These are phyloP conservation scores for Haemorhous mexicanus DNA, from an alignment of 2,113 vertebrate species.

Conservation along the genomic window DNA sequence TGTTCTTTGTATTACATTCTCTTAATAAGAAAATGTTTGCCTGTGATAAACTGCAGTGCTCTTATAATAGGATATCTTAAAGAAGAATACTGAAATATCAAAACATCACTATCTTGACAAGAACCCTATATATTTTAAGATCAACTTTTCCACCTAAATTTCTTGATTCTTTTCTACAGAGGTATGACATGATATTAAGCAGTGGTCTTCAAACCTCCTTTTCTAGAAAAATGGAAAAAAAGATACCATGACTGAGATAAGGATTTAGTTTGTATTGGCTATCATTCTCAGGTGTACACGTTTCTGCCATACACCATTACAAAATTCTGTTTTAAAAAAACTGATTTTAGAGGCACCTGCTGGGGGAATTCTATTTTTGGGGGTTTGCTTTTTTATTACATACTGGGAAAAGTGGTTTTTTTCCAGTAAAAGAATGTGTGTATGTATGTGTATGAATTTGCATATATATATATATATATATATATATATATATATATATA, in stretches of 20 bases:
- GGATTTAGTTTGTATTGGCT: background rate
- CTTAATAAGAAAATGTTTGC: background rate
- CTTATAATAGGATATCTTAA: background rate
- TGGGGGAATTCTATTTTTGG: background rate
- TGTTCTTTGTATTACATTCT: background rate
- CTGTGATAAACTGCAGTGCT: background rate
- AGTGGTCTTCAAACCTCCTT: background rate
- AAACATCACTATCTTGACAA: background rate
- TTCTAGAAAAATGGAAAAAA: background rate
- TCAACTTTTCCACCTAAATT: background rate
- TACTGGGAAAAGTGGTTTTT: background rate
- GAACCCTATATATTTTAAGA: background rate
- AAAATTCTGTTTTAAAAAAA: background rate
- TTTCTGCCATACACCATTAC: background rate
- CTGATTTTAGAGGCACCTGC: background rate
- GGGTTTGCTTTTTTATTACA: background rate
- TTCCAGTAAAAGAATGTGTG: background rate
- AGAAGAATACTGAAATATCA: background rate
- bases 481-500: no score
- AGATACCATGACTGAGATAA: background rate
- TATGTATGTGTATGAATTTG: background rate
- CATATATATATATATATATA: no score
- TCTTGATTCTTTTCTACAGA: background rate
- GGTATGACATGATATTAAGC: background rate
- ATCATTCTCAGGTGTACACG: accelerated